Evolutionary conservation across 1,140 invertebrate genomes (phyloP).

Genomic region (Vanessa atalanta): DNA sequence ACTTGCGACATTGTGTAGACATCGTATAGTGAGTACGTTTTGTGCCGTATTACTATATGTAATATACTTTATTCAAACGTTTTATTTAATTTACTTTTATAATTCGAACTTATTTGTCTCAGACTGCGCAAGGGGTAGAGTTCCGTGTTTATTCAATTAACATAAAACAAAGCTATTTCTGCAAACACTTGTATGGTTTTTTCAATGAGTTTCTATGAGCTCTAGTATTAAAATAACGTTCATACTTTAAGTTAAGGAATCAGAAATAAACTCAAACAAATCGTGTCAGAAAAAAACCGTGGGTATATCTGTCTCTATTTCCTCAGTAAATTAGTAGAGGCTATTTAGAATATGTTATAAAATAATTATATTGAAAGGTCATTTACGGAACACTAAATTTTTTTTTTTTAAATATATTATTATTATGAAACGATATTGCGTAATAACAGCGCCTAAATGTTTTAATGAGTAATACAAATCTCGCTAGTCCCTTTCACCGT

Average conservation of each 20-base stretch:
- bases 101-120: neutral
- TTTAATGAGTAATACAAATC: slow-evolving; percentile 22
- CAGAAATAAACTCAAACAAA: no score
- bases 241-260: no score
- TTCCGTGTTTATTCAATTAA: no score
- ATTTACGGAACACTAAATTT: neutral
- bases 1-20: slow-evolving; percentile 74
- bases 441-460: slow-evolving; percentile 24
- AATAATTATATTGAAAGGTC: neutral
- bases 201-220: no score
- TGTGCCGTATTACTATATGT: slow-evolving; percentile 35
- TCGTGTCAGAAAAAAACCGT: no score
- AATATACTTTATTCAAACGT: neutral
- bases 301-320: no score
- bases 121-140: no score
- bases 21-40: slow-evolving; percentile 57
- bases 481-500: slow-evolving; percentile 24
- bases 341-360: neutral
- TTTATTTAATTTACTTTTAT: neutral
- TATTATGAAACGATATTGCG: slow-evolving; percentile 26
- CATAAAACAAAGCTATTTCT: no score
- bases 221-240: no score
- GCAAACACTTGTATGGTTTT: no score
- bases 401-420: neutral
- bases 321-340: no score